Conservation (phyloP, 1,140 invertebrate genomes). For the Hetaerina americana region DNA sequence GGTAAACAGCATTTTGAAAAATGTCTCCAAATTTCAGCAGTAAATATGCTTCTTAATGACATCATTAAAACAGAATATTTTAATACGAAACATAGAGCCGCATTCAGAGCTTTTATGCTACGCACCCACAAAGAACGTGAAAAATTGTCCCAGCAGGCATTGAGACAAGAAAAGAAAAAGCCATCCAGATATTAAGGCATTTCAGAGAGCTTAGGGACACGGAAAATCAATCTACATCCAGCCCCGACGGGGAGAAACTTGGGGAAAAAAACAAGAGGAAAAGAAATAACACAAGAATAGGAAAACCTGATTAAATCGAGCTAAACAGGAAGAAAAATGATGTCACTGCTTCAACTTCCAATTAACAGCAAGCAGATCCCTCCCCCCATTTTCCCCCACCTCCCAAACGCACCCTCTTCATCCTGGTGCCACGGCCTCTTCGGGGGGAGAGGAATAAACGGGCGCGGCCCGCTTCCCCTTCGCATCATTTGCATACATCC, state of each 20-base stretch:
- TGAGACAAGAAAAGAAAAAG: not conserved
- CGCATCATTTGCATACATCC: not conserved
- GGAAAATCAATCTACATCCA: not conserved
- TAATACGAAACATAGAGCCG: no score
- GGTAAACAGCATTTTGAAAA: no score
- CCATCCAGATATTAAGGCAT: not conserved
- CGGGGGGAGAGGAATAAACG: not conserved
- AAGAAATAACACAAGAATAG: not conserved
- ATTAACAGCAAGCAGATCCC: not conserved
- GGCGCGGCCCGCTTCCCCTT: not conserved
- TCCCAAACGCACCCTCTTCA: no score
- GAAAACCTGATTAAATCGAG: not conserved
- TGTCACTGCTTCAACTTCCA: not conserved
- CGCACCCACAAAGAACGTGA: no score
- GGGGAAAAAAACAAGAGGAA: not conserved
- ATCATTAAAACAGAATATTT: no score
- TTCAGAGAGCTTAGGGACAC: not conserved
- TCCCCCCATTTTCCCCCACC: not conserved
- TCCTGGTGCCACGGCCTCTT: no score
- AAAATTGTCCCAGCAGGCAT: not conserved
- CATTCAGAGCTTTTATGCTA: no score
- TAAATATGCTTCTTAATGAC: no score
- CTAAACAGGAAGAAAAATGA: not conserved
- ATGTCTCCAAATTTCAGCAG: no score
- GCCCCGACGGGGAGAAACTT: not conserved